Evolutionary conservation across 1,140 invertebrate genomes (phyloP), one percentile per base, ranked within the genome.

Genomic region (Pentalonia nigronervosa): DNA sequence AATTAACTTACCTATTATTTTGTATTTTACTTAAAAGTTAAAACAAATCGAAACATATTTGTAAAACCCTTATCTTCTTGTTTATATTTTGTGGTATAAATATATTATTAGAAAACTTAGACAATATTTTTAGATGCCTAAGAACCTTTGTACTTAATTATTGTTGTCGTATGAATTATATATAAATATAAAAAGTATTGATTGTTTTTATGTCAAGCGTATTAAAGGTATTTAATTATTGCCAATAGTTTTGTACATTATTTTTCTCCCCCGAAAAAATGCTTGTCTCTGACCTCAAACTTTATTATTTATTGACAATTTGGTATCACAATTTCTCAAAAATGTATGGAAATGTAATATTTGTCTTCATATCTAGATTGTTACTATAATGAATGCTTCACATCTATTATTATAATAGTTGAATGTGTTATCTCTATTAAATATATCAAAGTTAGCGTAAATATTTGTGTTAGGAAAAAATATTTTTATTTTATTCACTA

Each of bases 81-180:
- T 91, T 91, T 50, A 36, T 56, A 17, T 45, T 84, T 92, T 48
- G n/a, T 92, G 45, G 30, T 83, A 90, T 89, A 41, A 47, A 60
- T 23, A 41, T 90, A 67, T 91, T 53, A 84, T 93, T 93, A 93
- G 76, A 84, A 84, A 92, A 92, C 48, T 84, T 90, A 92, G 81
- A 93, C 91, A 93, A 93, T 93, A 93, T 93, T 83, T 56, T 93
- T 90, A 93, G 81, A 84, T 93, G 23, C 48, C 25, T 93, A 93
- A 93, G 48, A 93, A 56, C 91, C 81, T 93, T 86, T 93, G 91
- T 93, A 93, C 91, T 93, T 93, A 93, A 50, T 93, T 84, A 56
- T 84, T 84, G 76, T 83, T 84, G 91, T 53, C 91, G 34, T 83
- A 93, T 93, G 14, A 93, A 83, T 84, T 93, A 93, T 53, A 91